Base-by-base conservation (phyloP, 2,888 invertebrate genomes). In the Drosophila atripex region DNA sequence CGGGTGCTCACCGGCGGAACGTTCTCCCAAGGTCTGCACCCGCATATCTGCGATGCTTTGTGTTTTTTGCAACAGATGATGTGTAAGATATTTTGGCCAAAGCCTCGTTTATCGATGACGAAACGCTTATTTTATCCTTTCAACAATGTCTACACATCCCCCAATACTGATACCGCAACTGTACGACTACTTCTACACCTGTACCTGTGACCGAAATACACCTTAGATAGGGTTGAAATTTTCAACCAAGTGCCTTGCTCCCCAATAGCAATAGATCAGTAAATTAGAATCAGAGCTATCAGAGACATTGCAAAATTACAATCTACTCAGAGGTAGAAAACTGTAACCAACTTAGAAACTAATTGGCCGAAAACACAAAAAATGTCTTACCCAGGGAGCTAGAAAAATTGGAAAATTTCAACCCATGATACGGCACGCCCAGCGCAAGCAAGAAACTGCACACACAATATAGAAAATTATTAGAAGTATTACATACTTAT, bases 11-110 rank as follows among this genome's bases (percentile, higher is more conserved):
- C 28, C 45, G 25, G n/a, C 6, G 45, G 45, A 16, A 52, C 14
- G 49, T n/a, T 2, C 18, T 41, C 9, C 3, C 8, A 9, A 9
- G 11, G 41, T 5, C 41, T 8, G 16, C 72, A 46, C 49, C n/a
- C 50, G 30, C n/a, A 14, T 49, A 61, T 54, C 43, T 32, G 30
- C 8, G 25, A 6, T 3, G 39, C 21, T 39, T 25, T 49, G n/a
- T 35, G 30, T 14, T 38, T 30, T 47, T 55, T 63, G 76, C 78
- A 84, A 82, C 75, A 75, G 75, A 77, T 86, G 88, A 84, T 78
- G 75, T 65, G 89, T 90, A 88, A 89, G 89, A 90, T 89, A 89
- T 89, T 86, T 90, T 89, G 89, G 89, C 88, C 89, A 90, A 88
- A 83, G 83, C 65, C 35, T 32, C 30, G 39, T 63, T n/a, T 58